These are phyloP conservation scores for Mythimna ferrago DNA, from an alignment of 2,888 invertebrate species.

Conservation along the genomic window DNA sequence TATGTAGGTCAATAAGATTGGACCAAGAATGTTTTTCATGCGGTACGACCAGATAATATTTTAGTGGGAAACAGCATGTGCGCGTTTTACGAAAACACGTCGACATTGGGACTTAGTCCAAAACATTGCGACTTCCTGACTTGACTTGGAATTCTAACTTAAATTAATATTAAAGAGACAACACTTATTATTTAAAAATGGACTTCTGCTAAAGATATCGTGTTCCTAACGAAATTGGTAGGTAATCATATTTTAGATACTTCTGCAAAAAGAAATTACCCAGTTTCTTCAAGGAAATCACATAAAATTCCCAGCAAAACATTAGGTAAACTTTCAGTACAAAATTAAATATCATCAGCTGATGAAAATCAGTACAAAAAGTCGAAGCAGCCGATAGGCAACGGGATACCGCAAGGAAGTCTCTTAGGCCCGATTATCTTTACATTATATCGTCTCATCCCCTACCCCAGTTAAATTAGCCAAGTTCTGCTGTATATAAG, in stretches of 20 bases:
- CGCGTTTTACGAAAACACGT: slow-evolving; percentile 34
- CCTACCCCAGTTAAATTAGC: neutral
- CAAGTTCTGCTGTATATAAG: slow-evolving; percentile 15
- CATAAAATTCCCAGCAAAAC: no score
- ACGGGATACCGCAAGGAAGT: slow-evolving; percentile 20
- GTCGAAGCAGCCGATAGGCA: neutral
- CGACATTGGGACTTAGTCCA: slow-evolving; percentile 17
- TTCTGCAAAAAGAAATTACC: no score
- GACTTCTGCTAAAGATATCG: no score
- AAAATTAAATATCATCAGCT: no score
- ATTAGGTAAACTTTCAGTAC: no score
- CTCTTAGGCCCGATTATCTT: slow-evolving; percentile 1
- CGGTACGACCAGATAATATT: slow-evolving; percentile 19
- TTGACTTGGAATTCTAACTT: neutral
- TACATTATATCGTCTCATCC: neutral
- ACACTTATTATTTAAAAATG: neutral
- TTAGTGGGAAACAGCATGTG: slow-evolving; percentile 38
- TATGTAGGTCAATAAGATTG: slow-evolving; percentile 51
- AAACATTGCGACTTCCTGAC: slow-evolving; percentile 19
- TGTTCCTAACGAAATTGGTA: no score
- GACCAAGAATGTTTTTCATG: slow-evolving; percentile 35
- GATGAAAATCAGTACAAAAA: neutral
- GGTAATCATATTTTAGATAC: no score
- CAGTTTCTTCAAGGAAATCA: no score
- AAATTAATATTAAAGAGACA: neutral